Conservation (phyloP, 2,888 invertebrate species). For the Pseudoips prasinana region DNA sequence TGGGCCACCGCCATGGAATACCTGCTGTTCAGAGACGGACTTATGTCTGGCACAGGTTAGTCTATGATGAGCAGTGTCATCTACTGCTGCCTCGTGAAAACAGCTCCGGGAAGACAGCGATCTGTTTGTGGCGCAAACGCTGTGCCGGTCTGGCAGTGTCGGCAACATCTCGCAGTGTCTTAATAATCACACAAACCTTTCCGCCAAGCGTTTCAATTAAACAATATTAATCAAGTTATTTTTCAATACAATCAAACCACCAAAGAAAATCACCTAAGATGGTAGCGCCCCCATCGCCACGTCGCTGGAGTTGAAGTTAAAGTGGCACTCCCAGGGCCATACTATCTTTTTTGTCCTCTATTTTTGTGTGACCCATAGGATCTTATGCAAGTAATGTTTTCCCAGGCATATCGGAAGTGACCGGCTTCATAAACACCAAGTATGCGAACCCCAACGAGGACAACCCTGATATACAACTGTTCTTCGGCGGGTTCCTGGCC, state of each 20-base stretch:
- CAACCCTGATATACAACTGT: slow-evolving; percentile 92
- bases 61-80: background rate
- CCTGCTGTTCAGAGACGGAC: slow-evolving; percentile 91
- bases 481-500: slow-evolving; percentile 93
- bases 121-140: too few species aligned
- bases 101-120: too few species aligned
- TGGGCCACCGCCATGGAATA: slow-evolving; percentile 97
- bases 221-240: too few species aligned
- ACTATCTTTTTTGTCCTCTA: too few species aligned
- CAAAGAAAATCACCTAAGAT: too few species aligned
- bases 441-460: slow-evolving; percentile 88
- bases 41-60: slow-evolving; percentile 93
- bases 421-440: slow-evolving; percentile 90
- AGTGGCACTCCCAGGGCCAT: too few species aligned
- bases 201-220: too few species aligned
- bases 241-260: too few species aligned
- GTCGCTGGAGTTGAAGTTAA: too few species aligned
- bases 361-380: too few species aligned
- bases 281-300: too few species aligned
- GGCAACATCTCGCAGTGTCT: background rate
- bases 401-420: slow-evolving; percentile 91
- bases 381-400: too few species aligned
- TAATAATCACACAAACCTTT: background rate
- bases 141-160: background rate
- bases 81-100: background rate